Evolutionary conservation across 2,797 vertebrate genomes (phyloP).

Genomic region (Mico argentatus): DNA sequence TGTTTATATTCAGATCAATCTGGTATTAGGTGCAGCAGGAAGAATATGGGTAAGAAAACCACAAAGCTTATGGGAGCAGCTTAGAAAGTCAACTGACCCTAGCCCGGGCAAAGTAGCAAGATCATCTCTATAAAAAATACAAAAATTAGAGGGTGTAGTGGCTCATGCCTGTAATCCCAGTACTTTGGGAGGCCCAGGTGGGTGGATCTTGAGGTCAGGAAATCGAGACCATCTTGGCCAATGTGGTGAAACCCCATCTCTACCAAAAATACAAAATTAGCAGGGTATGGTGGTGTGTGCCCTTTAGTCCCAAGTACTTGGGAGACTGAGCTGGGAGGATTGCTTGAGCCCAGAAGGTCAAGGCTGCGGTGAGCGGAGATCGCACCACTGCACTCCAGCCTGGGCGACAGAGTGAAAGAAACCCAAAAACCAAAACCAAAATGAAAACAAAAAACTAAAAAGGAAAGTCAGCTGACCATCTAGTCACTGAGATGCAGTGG

Average conservation of each 20-base stretch:
- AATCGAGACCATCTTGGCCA: too few species aligned
- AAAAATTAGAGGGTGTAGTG: too few species aligned
- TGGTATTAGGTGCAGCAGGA: background rate
- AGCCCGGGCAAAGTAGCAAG: too few species aligned
- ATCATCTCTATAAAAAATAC: too few species aligned
- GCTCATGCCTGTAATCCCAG: too few species aligned
- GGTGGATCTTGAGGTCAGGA: too few species aligned
- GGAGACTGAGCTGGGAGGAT: too few species aligned
- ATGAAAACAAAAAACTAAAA: background rate
- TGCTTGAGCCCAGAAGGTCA: too few species aligned
- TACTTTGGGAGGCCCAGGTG: too few species aligned
- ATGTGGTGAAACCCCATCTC: too few species aligned
- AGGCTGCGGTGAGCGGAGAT: background rate
- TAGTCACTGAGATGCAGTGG: background rate
- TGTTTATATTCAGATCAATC: background rate
- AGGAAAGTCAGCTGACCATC: background rate
- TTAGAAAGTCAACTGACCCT: background rate
- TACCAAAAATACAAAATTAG: too few species aligned
- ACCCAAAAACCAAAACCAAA: background rate
- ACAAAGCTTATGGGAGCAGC: background rate
- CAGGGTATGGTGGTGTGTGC: accelerated
- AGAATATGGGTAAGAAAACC: background rate
- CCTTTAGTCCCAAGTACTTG: too few species aligned
- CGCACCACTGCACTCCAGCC: background rate
- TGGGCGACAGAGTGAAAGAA: background rate